A percentile compares a stretch with the other conserved stretches of the same genome.
Conservation (phyloP, 2,113 vertebrate genomes). For the Procapra przewalskii region DNA sequence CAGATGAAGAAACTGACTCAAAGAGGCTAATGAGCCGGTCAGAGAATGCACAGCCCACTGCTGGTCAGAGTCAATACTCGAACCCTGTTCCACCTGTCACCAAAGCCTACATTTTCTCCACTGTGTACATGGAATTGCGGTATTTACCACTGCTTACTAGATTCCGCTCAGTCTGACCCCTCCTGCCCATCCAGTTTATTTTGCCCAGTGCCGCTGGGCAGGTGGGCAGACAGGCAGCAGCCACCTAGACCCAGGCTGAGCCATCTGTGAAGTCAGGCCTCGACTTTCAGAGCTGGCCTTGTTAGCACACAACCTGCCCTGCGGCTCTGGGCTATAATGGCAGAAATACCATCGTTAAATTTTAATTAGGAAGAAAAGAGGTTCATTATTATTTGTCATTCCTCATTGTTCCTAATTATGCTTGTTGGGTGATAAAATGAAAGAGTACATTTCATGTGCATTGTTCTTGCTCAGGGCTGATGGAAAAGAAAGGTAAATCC, state of each 20-base stretch:
- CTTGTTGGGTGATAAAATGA: conserved; percentile 78
- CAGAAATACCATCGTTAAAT: conserved; percentile 78
- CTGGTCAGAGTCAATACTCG: not conserved
- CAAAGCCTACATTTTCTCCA: not conserved
- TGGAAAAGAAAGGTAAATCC: conserved; percentile 51
- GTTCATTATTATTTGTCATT: conserved; percentile 82
- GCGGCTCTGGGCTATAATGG: conserved; percentile 63
- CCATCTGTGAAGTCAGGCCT: not conserved
- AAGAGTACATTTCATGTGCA: conserved; percentile 73
- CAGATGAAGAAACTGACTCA: not conserved
- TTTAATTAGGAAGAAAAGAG: conserved; percentile 75
- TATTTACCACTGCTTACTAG: not conserved
- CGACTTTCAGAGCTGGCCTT: not conserved
- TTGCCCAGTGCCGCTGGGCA: not conserved
- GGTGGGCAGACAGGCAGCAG: not conserved
- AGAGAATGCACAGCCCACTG: not conserved
- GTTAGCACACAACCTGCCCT: conserved; percentile 39
- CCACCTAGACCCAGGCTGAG: not conserved
- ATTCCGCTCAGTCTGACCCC: not conserved
- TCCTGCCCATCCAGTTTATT: not conserved
- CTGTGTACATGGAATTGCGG: not conserved
- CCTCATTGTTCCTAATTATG: conserved; percentile 78
- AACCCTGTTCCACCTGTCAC: not conserved
- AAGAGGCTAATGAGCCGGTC: not conserved
- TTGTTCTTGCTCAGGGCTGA: conserved; percentile 67